Base-by-base conservation (phyloP, 2,888 invertebrate species). In the Tuberolachnus salignus region DNA sequence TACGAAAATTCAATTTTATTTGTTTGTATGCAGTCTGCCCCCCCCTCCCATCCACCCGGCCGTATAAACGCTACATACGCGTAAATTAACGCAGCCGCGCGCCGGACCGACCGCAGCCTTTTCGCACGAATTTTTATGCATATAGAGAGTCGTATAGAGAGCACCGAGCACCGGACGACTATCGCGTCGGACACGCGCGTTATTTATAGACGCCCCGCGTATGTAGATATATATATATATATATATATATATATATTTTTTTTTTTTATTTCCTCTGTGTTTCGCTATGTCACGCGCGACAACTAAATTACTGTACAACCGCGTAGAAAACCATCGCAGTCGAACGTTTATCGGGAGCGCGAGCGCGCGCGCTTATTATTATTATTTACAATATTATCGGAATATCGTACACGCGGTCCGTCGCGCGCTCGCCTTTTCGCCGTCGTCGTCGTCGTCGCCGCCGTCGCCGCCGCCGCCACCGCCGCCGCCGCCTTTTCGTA, bases 141-240 rank as follows among this genome's bases (percentile, higher is more conserved):
- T n/a, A 53, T 8, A n/a, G 19, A 1, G 3, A 53, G n/a, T 16
- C 19, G 67, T 19, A 44, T 16, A 57, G 21, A 70, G 55, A 70
- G 55, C n/a, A n/a, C 21, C 55, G 21, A 26, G 11, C 14, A n/a
- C 10, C 10, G 19, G 9, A 44, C 46, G 46, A 6, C 34, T 34
- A 34, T 34, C 19, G 51, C 34, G n/a, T n/a, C n/a, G n/a, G n/a
- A n/a, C n/a, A n/a, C n/a, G n/a, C n/a, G n/a, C n/a, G 49, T 61
- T 72, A 72, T 61, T 72, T 72, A 72, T 72, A 72, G 59, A 72
- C 61, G 49, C 11, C 4, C 42, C 26, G 71, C 26, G 51, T 13
- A 13, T 57, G 19, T 16, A 9, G 51, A 53, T 23, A 26, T 44
- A 23, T 21, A 46, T 21, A 26, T 71, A 49, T 59, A 16, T 26